Evolutionary conservation across 1,140 invertebrate species (phyloP).

Genomic region (Battus philenor): DNA sequence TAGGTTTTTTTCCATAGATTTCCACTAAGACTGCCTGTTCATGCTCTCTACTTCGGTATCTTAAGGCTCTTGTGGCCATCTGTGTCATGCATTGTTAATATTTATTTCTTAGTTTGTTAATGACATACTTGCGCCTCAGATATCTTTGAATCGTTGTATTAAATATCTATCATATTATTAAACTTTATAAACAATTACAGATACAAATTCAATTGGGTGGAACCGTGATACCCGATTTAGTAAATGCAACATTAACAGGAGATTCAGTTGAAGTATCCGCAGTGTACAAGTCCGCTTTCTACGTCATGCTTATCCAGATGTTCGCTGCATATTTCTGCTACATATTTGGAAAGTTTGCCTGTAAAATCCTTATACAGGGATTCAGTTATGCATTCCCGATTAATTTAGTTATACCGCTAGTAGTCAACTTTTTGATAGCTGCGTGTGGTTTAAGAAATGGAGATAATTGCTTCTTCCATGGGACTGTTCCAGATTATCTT

Average conservation of each 20-base stretch:
- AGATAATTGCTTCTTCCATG: conserved; percentile 92
- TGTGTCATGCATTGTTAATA: no score
- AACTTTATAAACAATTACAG: conserved; percentile 48
- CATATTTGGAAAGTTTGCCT: conserved; percentile 96
- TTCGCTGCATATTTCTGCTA: conserved; percentile 91
- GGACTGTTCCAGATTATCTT: conserved; percentile 89
- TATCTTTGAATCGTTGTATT: no score
- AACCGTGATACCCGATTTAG: conserved; percentile 82
- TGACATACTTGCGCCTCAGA: no score
- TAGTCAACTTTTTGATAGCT: conserved; percentile 91
- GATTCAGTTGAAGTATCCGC: conserved; percentile 84
- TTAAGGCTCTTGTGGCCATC: no score
- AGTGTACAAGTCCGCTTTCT: conserved; percentile 83
- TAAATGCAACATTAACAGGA: conserved; percentile 82
- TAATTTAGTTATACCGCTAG: conserved; percentile 92
- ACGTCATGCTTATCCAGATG: conserved; percentile 89
- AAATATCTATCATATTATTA: background rate
- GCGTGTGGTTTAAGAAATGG: conserved; percentile 91
- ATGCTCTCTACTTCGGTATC: no score
- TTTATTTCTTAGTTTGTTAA: no score
- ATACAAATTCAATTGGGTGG: conserved; percentile 75
- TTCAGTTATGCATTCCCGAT: conserved; percentile 98
- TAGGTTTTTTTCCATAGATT: no score
- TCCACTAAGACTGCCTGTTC: no score
- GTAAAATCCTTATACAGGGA: conserved; percentile 97